These are phyloP conservation scores for Okapia johnstoni DNA, from an alignment of 2,113 vertebrate species.

Conservation along the genomic window DNA sequence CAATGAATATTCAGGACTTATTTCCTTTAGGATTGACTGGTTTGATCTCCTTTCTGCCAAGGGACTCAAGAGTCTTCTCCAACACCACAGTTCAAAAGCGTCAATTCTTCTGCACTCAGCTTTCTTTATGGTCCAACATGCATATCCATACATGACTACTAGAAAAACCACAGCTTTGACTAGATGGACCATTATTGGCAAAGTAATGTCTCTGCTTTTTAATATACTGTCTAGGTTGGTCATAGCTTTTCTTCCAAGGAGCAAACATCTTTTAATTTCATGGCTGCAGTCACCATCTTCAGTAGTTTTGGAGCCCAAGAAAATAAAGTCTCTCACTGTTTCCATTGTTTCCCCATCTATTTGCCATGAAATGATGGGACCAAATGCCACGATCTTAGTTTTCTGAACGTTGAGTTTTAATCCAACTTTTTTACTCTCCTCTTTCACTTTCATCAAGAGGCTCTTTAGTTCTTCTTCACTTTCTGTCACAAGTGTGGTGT, in stretches of 20 bases:
- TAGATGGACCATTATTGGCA: neutral
- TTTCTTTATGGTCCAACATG: neutral
- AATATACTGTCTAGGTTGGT: neutral
- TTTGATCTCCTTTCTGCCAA: neutral
- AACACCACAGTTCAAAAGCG: neutral
- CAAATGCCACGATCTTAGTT: neutral
- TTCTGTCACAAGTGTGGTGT: neutral
- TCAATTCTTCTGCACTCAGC: neutral
- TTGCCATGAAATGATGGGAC: neutral
- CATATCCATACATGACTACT: neutral
- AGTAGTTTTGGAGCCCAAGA: neutral
- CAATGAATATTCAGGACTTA: neutral
- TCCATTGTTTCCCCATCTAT: neutral
- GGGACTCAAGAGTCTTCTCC: neutral
- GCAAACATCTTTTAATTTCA: neutral
- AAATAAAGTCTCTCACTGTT: neutral
- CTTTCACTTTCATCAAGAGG: neutral
- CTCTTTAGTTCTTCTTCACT: neutral
- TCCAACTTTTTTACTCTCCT: neutral
- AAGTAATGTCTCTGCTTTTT: neutral
- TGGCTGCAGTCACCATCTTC: neutral
- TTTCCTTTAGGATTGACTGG: neutral
- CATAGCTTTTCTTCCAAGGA: neutral
- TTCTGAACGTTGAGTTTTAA: neutral
- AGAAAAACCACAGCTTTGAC: neutral